Conservation (phyloP, 1,140 invertebrate genomes). For the Antheraea mylitta region DNA sequence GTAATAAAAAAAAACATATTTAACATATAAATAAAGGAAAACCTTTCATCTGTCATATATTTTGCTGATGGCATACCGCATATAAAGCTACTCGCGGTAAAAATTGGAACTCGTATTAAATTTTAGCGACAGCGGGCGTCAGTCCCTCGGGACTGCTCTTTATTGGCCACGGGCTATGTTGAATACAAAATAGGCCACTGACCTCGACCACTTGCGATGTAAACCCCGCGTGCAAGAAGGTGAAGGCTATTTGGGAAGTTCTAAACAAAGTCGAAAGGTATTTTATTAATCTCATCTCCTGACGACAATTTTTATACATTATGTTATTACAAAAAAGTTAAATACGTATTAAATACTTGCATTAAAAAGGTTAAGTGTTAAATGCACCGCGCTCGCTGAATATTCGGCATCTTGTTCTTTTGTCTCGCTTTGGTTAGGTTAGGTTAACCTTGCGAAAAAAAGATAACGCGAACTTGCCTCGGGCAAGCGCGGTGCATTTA, state of each 20-base stretch:
- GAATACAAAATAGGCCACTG: constrained; percentile 34
- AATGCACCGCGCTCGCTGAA: too few species aligned
- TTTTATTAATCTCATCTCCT: background rate
- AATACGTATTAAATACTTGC: too few species aligned
- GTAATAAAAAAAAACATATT: background rate
- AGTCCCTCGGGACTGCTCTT: constrained; percentile 29
- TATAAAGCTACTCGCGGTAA: background rate
- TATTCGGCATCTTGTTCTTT: too few species aligned
- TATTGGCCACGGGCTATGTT: constrained; percentile 38
- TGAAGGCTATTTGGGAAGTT: background rate
- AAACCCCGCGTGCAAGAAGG: background rate
- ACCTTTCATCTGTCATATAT: background rate
- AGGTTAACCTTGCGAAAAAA: too few species aligned
- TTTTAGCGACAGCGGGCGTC: background rate
- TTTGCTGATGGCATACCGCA: background rate
- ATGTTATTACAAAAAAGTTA: too few species aligned
- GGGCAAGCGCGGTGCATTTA: too few species aligned
- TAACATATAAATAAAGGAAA: background rate
- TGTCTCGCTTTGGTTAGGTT: too few species aligned
- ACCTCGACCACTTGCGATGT: background rate
- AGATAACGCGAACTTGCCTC: too few species aligned
- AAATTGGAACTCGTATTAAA: constrained; percentile 3
- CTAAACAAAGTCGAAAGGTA: background rate
- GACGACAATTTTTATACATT: too few species aligned
- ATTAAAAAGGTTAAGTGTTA: too few species aligned